Evolutionary conservation across 1,140 invertebrate genomes (phyloP).

Genomic region (Thaumatotibia leucotreta): DNA sequence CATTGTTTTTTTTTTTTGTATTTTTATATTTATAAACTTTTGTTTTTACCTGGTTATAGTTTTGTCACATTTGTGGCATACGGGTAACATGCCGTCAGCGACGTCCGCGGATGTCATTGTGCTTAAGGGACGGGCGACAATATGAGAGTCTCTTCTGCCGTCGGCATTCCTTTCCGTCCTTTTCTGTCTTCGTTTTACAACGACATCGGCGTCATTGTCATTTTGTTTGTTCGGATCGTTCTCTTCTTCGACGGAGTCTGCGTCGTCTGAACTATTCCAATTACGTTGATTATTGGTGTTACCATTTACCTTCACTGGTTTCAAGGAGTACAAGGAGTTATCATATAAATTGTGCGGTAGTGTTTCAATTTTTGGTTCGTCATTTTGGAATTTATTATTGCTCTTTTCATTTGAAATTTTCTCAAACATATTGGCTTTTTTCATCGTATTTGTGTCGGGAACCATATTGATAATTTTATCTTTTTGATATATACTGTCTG

Average conservation of each 20-base stretch:
- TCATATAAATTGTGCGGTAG: conserved; percentile 44
- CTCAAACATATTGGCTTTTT: conserved; percentile 24
- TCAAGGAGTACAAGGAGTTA: conserved; percentile 54
- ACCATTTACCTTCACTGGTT: conserved; percentile 27
- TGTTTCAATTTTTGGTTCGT: conserved; percentile 33
- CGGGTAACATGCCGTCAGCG: conserved; percentile 78
- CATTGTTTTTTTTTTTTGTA: neutral
- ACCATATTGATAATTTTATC: conserved; percentile 34
- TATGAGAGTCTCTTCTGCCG: conserved; percentile 71
- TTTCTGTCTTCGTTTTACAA: conserved; percentile 60
- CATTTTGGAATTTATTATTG: conserved; percentile 24
- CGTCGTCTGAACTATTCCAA: conserved; percentile 21
- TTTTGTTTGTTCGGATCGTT: conserved; percentile 28
- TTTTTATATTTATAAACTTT: conserved; percentile 10
- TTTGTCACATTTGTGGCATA: conserved; percentile 83
- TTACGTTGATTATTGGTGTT: conserved; percentile 20
- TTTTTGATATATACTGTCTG: conserved; percentile 28
- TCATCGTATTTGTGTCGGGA: conserved; percentile 28
- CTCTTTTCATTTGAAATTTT: conserved; percentile 28
- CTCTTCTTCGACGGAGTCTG: conserved; percentile 22
- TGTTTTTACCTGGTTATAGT: conserved; percentile 82
- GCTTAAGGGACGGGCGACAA: conserved; percentile 65
- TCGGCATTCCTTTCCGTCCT: conserved; percentile 64
- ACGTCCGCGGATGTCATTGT: conserved; percentile 73
- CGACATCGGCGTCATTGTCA: conserved; percentile 42